Base-by-base conservation (phyloP, 2,113 vertebrate species). In the Aleadryas rufinucha region DNA sequence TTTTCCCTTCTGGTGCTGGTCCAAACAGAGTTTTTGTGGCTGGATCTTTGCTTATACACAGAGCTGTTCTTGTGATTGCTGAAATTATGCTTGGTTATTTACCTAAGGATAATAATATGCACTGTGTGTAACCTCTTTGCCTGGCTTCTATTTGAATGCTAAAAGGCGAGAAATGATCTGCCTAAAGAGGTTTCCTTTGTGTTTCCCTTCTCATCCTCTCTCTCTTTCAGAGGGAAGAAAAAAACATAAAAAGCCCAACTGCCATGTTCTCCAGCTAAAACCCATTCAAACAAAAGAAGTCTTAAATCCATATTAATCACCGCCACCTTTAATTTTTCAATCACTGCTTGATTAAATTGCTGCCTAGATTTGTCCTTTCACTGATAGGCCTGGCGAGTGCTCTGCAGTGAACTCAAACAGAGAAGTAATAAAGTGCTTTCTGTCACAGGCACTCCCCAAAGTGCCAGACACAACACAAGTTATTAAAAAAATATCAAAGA, bases 391-490 rank as follows among this genome's bases (percentile, higher is more conserved):
- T 87, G 74, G 87, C 26, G n/a, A 82, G 79, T 4, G 1, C 70
- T 94, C 84, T 94, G 72, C 65, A 74, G 44, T 87, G 71, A 85
- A 71, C 65, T 94, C 96, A 94, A 92, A 92, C 86, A 77, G 87
- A 87, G 83, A 97, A 95, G 74, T 95, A 97, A 95, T 96, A 93
- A 97, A 97, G 80, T 95, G 83, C 69, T 94, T 95, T 96, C 91
- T 74, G 77, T 94, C 64, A 82, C 10, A 89, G 93, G 92, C 66
- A 31, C 78, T 94, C 85, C 96, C 90, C 52, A 92, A 97, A 93
- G 93, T 6, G 2, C 94, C 66, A 94, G 87, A 49, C 81, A 84
- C 70, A 94, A 88, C 80, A 93, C 42, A 53, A 75, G 94, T 94
- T 96, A 96, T 96, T 96, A 94, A 94, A 95, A 88, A 93, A 92